Percentiles rank a stretch among this genome's conserved stretches.
Evolutionary conservation across 1,140 invertebrate species (phyloP).

Genomic region (Chionoecetes opilio): DNA sequence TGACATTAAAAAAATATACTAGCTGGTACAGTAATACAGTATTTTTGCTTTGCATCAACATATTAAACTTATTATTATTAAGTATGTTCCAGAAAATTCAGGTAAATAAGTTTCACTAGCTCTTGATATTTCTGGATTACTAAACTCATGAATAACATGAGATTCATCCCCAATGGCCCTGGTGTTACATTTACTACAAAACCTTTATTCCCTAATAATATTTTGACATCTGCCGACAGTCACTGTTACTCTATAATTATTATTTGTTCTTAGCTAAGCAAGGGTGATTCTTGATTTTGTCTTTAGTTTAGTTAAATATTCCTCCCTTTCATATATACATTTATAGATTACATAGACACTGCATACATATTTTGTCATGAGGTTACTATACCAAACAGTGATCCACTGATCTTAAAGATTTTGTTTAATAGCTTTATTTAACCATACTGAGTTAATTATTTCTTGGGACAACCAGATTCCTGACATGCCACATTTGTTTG

Average conservation of each 20-base stretch:
- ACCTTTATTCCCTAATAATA: neutral
- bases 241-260: neutral
- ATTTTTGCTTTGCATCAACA: neutral
- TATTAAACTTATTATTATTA: neutral
- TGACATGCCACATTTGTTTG: too few relatives aligned
- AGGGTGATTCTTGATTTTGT: too few relatives aligned
- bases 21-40: neutral
- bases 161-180: too few relatives aligned
- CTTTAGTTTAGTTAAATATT: neutral
- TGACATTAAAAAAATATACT: neutral
- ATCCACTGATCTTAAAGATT: neutral
- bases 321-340: neutral
- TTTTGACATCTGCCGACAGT: neutral
- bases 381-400: neutral
- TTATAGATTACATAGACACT: neutral
- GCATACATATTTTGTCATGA: neutral
- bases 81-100: neutral
- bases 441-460: neutral
- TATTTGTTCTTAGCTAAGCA: too few relatives aligned
- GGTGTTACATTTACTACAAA: neutral
- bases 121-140: too few relatives aligned
- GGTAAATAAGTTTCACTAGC: neutral
- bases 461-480: neutral
- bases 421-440: neutral
- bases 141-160: too few relatives aligned